A percentile compares a stretch with the other conserved stretches of the same genome.
These are phyloP conservation scores for Rhizomys pruinosus DNA, from an alignment of 2,113 vertebrate genomes.

Conservation along the genomic window DNA sequence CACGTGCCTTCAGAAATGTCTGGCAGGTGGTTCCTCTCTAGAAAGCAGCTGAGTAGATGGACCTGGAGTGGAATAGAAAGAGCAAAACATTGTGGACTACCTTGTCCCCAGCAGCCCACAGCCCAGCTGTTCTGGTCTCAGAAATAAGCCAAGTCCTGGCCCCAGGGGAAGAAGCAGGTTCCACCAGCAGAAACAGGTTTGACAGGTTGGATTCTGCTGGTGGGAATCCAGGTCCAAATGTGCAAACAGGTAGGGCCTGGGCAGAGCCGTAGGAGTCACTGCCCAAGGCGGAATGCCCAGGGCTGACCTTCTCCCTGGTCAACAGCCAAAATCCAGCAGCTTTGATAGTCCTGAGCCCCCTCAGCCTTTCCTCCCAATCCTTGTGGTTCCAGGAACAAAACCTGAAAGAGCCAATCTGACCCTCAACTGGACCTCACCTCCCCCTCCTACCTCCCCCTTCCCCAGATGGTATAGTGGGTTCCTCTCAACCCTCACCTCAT, in stretches of 20 bases:
- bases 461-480: neutral
- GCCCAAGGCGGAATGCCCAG: constrained; percentile 5
- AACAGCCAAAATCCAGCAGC: neutral
- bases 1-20: neutral
- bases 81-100: neutral
- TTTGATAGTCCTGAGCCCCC: neutral
- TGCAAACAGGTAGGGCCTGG: constrained; percentile 55
- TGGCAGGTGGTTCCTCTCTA: neutral
- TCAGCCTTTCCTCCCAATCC: neutral
- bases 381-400: neutral
- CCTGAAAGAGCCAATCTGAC: neutral
- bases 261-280: constrained; percentile 21
- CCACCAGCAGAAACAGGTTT: constrained; percentile 75
- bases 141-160: constrained; percentile 61
- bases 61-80: neutral
- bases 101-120: constrained; percentile 37
- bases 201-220: constrained; percentile 65
- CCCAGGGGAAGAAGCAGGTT: constrained; percentile 69
- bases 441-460: neutral
- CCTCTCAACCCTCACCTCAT: too few relatives aligned
- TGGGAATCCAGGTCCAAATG: constrained; percentile 71
- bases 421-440: neutral
- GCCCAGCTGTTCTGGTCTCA: constrained; percentile 39
- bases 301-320: neutral
- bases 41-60: constrained; percentile 18